A percentile compares a stretch with the other conserved stretches of the same genome.
These are phyloP conservation scores for Drosophila pallidifrons DNA, from an alignment of 1,140 invertebrate genomes.

Conservation along the genomic window DNA sequence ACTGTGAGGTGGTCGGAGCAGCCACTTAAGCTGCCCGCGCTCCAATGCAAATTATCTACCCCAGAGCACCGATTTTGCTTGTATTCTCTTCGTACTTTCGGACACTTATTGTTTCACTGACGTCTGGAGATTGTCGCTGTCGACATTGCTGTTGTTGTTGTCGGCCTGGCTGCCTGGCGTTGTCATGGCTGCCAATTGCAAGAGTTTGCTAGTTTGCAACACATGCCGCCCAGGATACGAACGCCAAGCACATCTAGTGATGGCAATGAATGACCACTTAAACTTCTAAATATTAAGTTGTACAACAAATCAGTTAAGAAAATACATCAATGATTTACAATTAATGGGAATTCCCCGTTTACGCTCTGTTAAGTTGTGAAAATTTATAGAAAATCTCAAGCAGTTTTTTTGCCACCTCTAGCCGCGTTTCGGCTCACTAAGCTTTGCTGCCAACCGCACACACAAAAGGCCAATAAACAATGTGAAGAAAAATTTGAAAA, in stretches of 20 bases:
- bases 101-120: slow-evolving; percentile 67
- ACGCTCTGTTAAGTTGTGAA: not conserved
- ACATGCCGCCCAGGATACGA: slow-evolving; percentile 60
- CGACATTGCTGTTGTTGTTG: slow-evolving; percentile 16
- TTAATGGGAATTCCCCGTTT: not conserved
- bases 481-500: slow-evolving; percentile 53
- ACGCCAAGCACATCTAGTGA: slow-evolving; percentile 14
- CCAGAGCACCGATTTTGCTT: slow-evolving; percentile 70
- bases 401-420: slow-evolving; percentile 21
- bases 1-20: slow-evolving; percentile 26
- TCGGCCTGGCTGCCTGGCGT: slow-evolving; percentile 23
- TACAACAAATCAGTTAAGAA: no score
- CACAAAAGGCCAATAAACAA: slow-evolving; percentile 56
- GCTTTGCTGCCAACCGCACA: slow-evolving; percentile 9
- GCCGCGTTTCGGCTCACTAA: slow-evolving; percentile 57
- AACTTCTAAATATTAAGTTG: no score
- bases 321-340: not conserved
- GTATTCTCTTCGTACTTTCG: slow-evolving; percentile 50
- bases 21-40: slow-evolving; percentile 73
- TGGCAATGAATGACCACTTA: not conserved
- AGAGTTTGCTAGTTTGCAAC: slow-evolving; percentile 54
- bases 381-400: not conserved
- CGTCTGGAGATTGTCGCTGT: slow-evolving; percentile 59
- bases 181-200: slow-evolving; percentile 57
- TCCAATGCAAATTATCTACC: slow-evolving; percentile 77